Conservation (phyloP, 1,140 invertebrate species). For the Sarcophaga bullata region DNA sequence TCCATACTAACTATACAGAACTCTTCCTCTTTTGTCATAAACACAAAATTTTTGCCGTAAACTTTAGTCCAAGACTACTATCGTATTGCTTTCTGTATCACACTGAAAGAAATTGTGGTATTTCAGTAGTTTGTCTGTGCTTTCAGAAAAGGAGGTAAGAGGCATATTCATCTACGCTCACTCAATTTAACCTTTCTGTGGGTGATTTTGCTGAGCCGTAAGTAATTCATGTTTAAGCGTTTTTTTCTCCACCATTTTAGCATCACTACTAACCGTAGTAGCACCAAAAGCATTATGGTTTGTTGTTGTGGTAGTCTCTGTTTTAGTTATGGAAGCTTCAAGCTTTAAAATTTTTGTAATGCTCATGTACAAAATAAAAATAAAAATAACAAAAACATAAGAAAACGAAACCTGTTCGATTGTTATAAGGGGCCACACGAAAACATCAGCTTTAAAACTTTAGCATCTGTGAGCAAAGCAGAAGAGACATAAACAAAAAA, state of each 20-base stretch:
- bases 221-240: not conserved
- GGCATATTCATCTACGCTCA: too few relatives aligned
- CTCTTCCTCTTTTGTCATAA: too few relatives aligned
- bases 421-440: not conserved
- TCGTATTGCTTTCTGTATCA: too few relatives aligned
- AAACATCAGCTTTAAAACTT: not conserved
- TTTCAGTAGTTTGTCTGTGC: too few relatives aligned
- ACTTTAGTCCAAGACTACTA: too few relatives aligned
- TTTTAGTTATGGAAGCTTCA: conserved; percentile 18
- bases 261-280: not conserved
- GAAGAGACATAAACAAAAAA: conserved; percentile 6
- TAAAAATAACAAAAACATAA: not conserved
- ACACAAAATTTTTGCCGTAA: too few relatives aligned
- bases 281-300: not conserved
- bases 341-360: conserved; percentile 12
- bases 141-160: too few relatives aligned
- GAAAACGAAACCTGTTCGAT: conserved; percentile 12
- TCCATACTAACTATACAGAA: too few relatives aligned
- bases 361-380: conserved; percentile 1
- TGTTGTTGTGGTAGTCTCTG: conserved; percentile 37
- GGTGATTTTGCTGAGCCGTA: too few relatives aligned
- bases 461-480: not conserved
- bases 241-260: not conserved
- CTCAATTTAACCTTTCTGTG: too few relatives aligned
- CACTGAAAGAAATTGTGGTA: too few relatives aligned